Evolutionary conservation across 2,888 invertebrate species (phyloP), one percentile per base, ranked within the genome.

Genomic region (Urechis unicinctus): DNA sequence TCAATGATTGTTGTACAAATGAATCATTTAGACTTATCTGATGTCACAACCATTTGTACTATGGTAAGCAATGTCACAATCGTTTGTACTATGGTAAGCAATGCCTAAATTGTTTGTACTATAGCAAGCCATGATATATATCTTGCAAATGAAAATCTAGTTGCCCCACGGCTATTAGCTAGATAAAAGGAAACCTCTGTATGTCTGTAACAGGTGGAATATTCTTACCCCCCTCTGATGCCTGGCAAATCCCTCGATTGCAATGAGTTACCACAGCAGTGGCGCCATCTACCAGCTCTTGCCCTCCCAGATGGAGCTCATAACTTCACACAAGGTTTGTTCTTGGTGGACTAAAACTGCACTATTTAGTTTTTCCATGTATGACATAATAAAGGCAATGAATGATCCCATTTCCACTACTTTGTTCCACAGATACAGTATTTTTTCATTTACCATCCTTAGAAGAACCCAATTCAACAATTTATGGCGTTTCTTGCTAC

Each of bases 261-360:
- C 58, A 85, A 88, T 65, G 91, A 92, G 70, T 86, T 94, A 60
- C 96, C 96, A 1, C 81, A 86, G 13, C 88, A 88, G 57, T 98
- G 97, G 98, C 88, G 90, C 69, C 91, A 95, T 78, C 81, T 98
- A 53, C 94, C 97, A n/a, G 93, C 96, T 0, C 80, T 97, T 50
- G 95, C 96, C 1, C 80, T 98, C 61, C 97, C 97, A 13, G 98
- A 98, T 83, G 97, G 97, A 42, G 94, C 96, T 13, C 98, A 98
- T 74, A 97, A 98, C 81, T 94, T 87, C 73, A 85, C 89, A 54
- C 88, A 92, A 70, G 81, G 81, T 80, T 53, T 6, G 26, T 44
- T 47, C n/a, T 21, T 22, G 13, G 9, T n/a, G 45, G 36, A 13
- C 36, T 13, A 13, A 36, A 9, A 36, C 9, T 13, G 9, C 9